These are phyloP conservation scores for Leguminivora glycinivorella DNA, from an alignment of 1,140 invertebrate genomes.

Conservation along the genomic window DNA sequence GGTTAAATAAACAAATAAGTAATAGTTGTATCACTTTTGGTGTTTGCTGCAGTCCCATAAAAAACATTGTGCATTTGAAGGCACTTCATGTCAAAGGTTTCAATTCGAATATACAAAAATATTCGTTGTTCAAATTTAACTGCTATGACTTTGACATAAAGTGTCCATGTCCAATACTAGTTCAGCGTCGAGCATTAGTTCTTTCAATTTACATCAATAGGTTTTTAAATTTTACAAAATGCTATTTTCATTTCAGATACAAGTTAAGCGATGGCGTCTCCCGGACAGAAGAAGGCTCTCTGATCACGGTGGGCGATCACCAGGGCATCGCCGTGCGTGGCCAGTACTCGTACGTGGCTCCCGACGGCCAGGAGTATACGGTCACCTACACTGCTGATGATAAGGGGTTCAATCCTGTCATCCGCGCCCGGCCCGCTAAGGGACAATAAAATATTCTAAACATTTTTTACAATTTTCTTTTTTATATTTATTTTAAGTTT, in stretches of 20 bases:
- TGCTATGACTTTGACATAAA: too few relatives aligned
- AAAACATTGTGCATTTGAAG: too few relatives aligned
- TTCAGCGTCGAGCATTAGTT: too few relatives aligned
- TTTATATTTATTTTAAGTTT: neutral
- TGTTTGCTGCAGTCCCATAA: too few relatives aligned
- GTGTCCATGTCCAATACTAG: too few relatives aligned
- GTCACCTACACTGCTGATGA: conserved; percentile 80
- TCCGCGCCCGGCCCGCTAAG: conserved; percentile 40
- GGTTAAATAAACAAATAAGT: too few relatives aligned
- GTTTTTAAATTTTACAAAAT: too few relatives aligned
- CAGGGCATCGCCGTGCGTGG: conserved; percentile 82
- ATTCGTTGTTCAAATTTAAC: too few relatives aligned
- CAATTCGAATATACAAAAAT: too few relatives aligned
- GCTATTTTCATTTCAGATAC: conserved; percentile 53
- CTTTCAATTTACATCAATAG: too few relatives aligned
- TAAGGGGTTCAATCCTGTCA: conserved; percentile 79
- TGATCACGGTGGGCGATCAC: conserved; percentile 79
- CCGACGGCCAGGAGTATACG: conserved; percentile 78
- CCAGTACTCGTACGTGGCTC: conserved; percentile 81
- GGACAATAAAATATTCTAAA: conserved; percentile 48
- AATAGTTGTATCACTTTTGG: too few relatives aligned
- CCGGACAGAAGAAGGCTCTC: conserved; percentile 66
- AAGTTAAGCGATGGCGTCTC: conserved; percentile 74
- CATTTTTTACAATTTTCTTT: conserved; percentile 11
- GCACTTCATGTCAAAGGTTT: too few relatives aligned